phyloP scores from a whole-genome alignment of 2,888 invertebrate species.

The Xanthia togata region DNA sequence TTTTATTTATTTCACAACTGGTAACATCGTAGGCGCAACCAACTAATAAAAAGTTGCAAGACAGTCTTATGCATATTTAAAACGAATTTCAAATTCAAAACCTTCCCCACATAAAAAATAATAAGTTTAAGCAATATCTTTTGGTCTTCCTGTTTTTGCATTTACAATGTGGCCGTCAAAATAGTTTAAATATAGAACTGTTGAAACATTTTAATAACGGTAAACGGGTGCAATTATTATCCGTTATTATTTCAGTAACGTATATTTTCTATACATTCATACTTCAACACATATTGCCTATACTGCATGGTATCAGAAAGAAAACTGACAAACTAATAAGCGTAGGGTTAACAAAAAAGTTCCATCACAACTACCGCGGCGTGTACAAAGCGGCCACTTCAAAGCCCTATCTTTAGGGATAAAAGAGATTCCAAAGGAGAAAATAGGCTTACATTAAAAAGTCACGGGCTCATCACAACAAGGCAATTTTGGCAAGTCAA shows the following conservation, averaged over 20 bases:
- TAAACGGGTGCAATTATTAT: too few species aligned
- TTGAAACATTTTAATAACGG: neutral
- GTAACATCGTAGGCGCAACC: neutral
- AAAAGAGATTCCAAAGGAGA: slow-evolving; percentile 70
- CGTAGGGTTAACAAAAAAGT: slow-evolving; percentile 41
- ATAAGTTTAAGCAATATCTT: neutral
- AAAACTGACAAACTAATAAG: slow-evolving; percentile 39
- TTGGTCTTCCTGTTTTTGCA: neutral
- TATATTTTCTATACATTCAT: neutral
- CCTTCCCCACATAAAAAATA: neutral
- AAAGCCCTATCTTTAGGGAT: slow-evolving; percentile 61
- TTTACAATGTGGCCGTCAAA: neutral
- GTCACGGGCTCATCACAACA: slow-evolving; percentile 77
- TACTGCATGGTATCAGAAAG: neutral
- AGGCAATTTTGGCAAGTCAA: slow-evolving; percentile 82
- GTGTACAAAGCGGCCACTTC: slow-evolving; percentile 52
- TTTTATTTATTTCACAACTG: slow-evolving; percentile 6
- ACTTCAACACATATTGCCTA: too few species aligned
- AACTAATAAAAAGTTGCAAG: slow-evolving; percentile 22
- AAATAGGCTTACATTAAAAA: slow-evolving; percentile 76
- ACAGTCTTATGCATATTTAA: slow-evolving; percentile 19
- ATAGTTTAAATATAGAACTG: neutral
- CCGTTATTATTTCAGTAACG: neutral
- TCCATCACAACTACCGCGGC: slow-evolving; percentile 33
- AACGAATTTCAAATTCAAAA: slow-evolving; percentile 10